Evolutionary conservation across 1,140 invertebrate species (phyloP).

Genomic region (Acyrthosiphon pisum): DNA sequence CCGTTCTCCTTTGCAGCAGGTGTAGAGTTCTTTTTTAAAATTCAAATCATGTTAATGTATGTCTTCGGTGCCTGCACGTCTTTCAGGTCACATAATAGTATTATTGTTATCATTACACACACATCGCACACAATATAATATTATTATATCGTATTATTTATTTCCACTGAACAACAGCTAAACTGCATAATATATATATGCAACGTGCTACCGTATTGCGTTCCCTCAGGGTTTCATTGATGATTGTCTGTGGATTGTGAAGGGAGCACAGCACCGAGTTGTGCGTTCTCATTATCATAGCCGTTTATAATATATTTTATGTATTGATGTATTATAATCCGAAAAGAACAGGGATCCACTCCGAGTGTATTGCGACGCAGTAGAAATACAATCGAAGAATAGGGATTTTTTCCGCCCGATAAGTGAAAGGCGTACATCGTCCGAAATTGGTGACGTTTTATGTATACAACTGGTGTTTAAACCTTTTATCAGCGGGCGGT

Average conservation of each 20-base stretch:
- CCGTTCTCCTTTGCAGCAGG: not conserved
- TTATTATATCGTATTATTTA: not conserved
- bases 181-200: too few species aligned
- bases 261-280: not conserved
- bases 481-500: not conserved
- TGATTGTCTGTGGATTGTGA: not conserved
- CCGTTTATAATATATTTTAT: not conserved
- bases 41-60: not conserved
- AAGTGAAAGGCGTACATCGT: not conserved
- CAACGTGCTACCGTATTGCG: not conserved
- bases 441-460: not conserved
- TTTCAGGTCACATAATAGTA: not conserved
- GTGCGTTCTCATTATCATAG: not conserved
- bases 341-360: not conserved
- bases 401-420: not conserved
- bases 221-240: not conserved
- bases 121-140: not conserved
- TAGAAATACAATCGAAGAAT: not conserved
- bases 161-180: not conserved
- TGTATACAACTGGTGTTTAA: not conserved
- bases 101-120: not conserved
- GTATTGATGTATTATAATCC: not conserved
- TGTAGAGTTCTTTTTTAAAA: not conserved
- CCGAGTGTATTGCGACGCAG: not conserved
- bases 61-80: not conserved